Conservation (phyloP, 1,140 invertebrate genomes). For the Apolygus lucorum region DNA sequence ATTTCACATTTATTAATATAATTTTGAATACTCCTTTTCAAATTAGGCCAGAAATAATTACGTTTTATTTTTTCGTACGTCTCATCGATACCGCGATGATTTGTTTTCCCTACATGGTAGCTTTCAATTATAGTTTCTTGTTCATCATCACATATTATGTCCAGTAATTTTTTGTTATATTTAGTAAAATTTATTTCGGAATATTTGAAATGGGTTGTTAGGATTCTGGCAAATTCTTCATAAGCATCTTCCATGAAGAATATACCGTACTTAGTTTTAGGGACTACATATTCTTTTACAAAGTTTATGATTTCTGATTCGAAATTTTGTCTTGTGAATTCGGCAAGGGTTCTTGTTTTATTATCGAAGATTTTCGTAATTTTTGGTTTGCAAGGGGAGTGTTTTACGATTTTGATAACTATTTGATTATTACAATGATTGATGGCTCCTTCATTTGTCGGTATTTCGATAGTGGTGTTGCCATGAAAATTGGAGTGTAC, state of each 20-base stretch:
- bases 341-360: not conserved
- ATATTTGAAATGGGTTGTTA: not conserved
- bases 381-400: not conserved
- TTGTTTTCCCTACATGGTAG: not conserved
- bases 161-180: not conserved
- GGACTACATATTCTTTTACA: not conserved
- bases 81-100: not conserved
- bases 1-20: not conserved
- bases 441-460: not conserved
- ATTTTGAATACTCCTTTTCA: slow-evolving; percentile 1
- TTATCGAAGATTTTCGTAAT: not conserved
- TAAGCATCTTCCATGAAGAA: not conserved
- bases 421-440: not conserved
- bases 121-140: not conserved
- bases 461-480: not conserved
- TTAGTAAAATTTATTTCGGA: not conserved
- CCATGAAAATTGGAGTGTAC: not conserved
- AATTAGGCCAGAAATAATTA: not conserved
- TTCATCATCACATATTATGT: not conserved
- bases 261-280: not conserved
- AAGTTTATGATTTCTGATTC: not conserved
- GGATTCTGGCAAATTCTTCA: not conserved
- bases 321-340: not conserved
- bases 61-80: not conserved
- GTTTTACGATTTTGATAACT: not conserved